These are phyloP conservation scores for Callipepla californica DNA, from an alignment of 2,113 vertebrate genomes.

Conservation along the genomic window DNA sequence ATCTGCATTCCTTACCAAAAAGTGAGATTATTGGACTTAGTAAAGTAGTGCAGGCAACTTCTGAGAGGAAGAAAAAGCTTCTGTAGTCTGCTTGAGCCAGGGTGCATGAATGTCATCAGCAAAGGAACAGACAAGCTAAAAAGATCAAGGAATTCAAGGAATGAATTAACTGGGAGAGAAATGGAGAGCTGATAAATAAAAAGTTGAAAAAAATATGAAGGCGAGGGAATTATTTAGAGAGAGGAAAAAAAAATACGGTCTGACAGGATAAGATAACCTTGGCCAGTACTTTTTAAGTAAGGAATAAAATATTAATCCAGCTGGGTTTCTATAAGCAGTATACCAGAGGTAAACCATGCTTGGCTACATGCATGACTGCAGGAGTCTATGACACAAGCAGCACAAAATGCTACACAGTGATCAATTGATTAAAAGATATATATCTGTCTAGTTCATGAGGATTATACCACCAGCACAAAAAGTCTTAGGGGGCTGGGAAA, in stretches of 20 bases:
- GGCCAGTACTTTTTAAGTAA: slow-evolving; percentile 38
- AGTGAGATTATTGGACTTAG: slow-evolving; percentile 25
- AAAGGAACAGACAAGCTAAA: slow-evolving; percentile 41
- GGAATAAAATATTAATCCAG: slow-evolving; percentile 44
- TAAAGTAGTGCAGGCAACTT: slow-evolving; percentile 38
- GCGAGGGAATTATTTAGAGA: slow-evolving; percentile 38
- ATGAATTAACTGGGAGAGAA: slow-evolving; percentile 53
- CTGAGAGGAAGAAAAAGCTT: slow-evolving; percentile 27
- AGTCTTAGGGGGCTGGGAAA: slow-evolving; percentile 27
- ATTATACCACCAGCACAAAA: slow-evolving; percentile 36
- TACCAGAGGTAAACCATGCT: background rate
- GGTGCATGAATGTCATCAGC: slow-evolving; percentile 46
- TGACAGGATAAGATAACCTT: slow-evolving; percentile 63
- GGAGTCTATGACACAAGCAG: background rate
- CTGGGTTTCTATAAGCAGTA: background rate
- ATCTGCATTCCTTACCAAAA: slow-evolving; percentile 36
- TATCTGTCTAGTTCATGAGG: slow-evolving; percentile 24
- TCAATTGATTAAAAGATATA: slow-evolving; percentile 36
- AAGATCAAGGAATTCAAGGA: slow-evolving; percentile 41
- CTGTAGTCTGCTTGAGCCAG: slow-evolving; percentile 9
- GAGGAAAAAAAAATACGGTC: background rate
- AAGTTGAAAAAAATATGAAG: slow-evolving; percentile 58
- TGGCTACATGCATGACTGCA: background rate
- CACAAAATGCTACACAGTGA: background rate
- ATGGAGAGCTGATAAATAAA: slow-evolving; percentile 45